phyloP scores from a whole-genome alignment of 2,113 vertebrate genomes.

The Equus przewalskii region DNA sequence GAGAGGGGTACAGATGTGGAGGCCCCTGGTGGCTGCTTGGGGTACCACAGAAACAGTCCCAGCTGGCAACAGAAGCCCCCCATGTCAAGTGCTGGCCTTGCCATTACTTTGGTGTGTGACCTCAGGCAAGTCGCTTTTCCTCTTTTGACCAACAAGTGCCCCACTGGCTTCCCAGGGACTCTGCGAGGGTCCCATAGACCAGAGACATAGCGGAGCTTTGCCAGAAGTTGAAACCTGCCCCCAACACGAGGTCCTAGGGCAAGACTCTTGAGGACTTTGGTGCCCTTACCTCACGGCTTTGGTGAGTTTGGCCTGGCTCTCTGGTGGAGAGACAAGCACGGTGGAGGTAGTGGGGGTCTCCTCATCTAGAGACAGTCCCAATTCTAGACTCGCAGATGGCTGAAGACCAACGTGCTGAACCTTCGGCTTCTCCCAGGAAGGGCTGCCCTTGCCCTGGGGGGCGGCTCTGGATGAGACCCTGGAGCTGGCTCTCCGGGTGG shows the following conservation, averaged over 20 bases:
- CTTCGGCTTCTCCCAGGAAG: constrained; percentile 72
- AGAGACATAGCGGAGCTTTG: background rate
- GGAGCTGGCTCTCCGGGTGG: constrained; percentile 60
- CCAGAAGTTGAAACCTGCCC: background rate
- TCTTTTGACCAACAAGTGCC: constrained; percentile 15
- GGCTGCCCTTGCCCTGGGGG: constrained; percentile 40
- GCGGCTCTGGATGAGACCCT: constrained; percentile 44
- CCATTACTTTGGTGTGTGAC: background rate
- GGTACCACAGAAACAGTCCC: background rate
- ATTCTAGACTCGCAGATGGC: constrained; percentile 75
- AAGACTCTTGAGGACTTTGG: background rate
- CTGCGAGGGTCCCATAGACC: background rate
- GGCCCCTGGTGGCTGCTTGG: background rate
- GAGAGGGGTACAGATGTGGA: background rate
- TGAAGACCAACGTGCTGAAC: constrained; percentile 62
- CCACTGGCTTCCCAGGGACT: background rate
- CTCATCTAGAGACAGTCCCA: constrained; percentile 62
- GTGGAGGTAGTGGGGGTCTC: constrained; percentile 78
- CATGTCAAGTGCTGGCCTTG: background rate
- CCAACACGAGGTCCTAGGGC: background rate
- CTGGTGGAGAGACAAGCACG: constrained; percentile 50
- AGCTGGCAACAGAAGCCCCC: background rate
- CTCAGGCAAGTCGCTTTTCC: background rate
- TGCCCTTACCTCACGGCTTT: constrained; percentile 74
- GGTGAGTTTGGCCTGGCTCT: constrained; percentile 62